Evolutionary conservation across 2,888 invertebrate genomes (phyloP), one percentile per base, ranked within the genome.

Genomic region (Mythimna ferrago): DNA sequence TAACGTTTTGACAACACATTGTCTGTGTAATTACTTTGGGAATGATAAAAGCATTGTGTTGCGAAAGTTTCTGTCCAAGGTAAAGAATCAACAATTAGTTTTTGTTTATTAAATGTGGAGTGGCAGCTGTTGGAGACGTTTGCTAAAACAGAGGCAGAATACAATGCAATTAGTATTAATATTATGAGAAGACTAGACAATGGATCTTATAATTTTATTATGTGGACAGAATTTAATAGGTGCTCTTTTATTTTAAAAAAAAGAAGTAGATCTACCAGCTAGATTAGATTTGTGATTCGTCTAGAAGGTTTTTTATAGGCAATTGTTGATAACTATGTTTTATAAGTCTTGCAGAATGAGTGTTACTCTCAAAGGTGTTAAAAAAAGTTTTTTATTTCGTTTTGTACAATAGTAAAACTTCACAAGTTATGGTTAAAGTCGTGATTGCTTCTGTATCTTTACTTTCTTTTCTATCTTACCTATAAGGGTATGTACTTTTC

Each of bases 1-100:
- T 87, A 87, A 81, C 86, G 71, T 86, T 86, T 86, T 87, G 87
- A 87, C 86, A 86, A 83, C 79, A 81, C 85, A 87, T 86, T 86
- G 85, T 87, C 65, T 80, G 32, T 69, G 19, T 87, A 86, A 87
- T 86, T 78, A 81, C 81, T 81, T 76, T 79, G 86, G 62, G 86
- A 87, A 87, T 66, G 75, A 81, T 73, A 71, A 80, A 67, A 72
- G 78, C 77, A 84, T 85, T 86, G 87, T 85, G 68, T 81, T 78
- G 84, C 83, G 83, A 87, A 83, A 86, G 82, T 86, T 78, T 78
- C 71, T 71, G 77, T 76, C 76, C 83, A 87, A 86, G 87, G 80
- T 70, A 78, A 76, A 83, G 69, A 85, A 82, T 78, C 76, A 82
- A 80, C 76, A 84, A 79, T 77, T 85, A 63, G 66, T 74, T 84